phyloP scores from a whole-genome alignment of 2,113 vertebrate species.

The Lycaon pictus region DNA sequence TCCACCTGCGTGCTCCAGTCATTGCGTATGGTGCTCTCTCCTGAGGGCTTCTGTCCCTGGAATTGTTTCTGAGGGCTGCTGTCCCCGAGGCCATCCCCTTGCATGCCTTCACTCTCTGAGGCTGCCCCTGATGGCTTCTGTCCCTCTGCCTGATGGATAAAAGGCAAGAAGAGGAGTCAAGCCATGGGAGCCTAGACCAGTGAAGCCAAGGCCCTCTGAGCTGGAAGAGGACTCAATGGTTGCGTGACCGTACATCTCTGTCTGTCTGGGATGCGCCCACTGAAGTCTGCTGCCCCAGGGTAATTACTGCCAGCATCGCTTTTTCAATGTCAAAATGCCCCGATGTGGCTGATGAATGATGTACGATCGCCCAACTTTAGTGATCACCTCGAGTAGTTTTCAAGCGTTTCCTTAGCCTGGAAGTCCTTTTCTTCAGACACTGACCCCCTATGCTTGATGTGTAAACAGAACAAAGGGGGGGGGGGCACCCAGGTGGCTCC shows the following conservation, averaged over 20 bases:
- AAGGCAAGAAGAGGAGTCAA: neutral
- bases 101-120: conserved; percentile 29
- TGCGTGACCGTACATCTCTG: neutral
- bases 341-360: neutral
- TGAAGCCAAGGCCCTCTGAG: neutral
- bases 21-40: neutral
- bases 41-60: neutral
- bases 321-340: conserved; percentile 6
- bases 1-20: neutral
- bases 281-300: neutral
- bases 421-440: neutral
- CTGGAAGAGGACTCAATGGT: neutral
- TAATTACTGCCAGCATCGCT: neutral
- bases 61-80: neutral
- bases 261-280: neutral
- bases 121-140: neutral
- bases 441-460: neutral
- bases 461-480: neutral
- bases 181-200: neutral
- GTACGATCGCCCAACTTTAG: neutral
- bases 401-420: neutral
- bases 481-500: neutral
- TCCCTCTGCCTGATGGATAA: neutral
- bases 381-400: neutral
- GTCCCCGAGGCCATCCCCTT: conserved; percentile 13